These are phyloP conservation scores for Brachyptera putata DNA, from an alignment of 2,888 invertebrate species.

Conservation along the genomic window DNA sequence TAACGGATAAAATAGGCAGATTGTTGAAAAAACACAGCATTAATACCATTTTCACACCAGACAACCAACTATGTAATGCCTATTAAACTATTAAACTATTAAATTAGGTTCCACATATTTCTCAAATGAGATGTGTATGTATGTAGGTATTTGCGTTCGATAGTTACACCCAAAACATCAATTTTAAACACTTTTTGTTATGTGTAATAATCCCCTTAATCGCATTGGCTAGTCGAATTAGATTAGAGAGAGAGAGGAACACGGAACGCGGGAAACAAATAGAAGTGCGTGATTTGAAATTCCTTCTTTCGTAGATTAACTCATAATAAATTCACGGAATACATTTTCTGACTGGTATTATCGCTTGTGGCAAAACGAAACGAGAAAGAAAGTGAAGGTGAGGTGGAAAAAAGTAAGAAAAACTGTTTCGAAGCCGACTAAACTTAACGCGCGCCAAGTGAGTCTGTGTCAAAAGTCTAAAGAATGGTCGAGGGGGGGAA, in stretches of 20 bases:
- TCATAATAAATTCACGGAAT: conserved; percentile 22
- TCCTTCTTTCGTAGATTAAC: conserved; percentile 16
- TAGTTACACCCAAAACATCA: no score
- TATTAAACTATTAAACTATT: no score
- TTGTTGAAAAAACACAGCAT: no score
- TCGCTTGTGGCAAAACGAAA: conserved; percentile 22
- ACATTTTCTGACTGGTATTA: conserved; percentile 20
- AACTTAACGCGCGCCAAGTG: neutral
- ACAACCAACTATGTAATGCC: no score
- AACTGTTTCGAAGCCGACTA: conserved; percentile 2
- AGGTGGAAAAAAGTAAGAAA: neutral
- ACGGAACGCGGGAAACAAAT: conserved; percentile 1
- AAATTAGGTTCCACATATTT: no score
- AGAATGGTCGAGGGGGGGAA: neutral
- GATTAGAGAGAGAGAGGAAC: conserved; percentile 15
- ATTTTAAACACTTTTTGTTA: no score
- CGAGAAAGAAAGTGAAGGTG: neutral
- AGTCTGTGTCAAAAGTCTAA: neutral
- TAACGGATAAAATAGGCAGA: no score
- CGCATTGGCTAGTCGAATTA: conserved; percentile 7
- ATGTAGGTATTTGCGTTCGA: no score
- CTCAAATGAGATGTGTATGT: no score
- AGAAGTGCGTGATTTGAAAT: conserved; percentile 20
- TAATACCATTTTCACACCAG: no score
- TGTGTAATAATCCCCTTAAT: no score